Conservation (phyloP, 1,140 invertebrate genomes). For the Octopus bimaculoides region DNA sequence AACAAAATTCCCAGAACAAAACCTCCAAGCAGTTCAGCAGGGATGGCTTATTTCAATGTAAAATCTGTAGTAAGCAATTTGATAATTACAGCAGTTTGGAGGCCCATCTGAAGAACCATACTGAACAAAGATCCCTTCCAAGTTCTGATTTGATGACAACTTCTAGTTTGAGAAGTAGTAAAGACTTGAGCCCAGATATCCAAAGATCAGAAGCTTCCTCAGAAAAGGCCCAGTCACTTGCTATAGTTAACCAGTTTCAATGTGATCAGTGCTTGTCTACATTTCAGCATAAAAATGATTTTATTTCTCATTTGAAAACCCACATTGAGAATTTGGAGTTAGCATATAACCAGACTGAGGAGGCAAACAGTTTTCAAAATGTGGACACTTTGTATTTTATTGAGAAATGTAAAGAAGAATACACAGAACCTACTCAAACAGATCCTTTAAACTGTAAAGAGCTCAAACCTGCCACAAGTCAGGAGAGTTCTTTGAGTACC, state of each 20-base stretch:
- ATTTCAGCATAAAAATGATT: not conserved
- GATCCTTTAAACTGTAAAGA: not conserved
- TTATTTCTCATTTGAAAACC: slow-evolving; percentile 14
- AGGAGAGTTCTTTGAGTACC: too few species aligned
- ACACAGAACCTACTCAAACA: not conserved
- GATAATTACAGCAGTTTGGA: not conserved
- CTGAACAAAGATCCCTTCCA: not conserved
- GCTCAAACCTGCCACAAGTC: too few species aligned
- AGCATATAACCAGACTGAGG: too few species aligned
- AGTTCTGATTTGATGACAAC: not conserved
- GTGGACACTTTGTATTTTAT: not conserved
- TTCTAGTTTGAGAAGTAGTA: not conserved
- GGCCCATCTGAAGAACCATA: not conserved
- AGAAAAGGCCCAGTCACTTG: not conserved
- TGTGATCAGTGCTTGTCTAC: not conserved
- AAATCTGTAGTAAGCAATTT: not conserved
- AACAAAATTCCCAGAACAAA: too few species aligned
- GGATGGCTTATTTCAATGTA: not conserved
- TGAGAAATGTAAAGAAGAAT: not conserved
- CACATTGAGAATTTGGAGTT: slow-evolving; percentile 16
- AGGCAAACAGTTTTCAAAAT: not conserved
- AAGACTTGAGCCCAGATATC: not conserved
- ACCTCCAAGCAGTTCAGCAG: not conserved
- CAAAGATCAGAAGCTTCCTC: not conserved
- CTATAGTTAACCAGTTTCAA: too few species aligned